phyloP scores from a whole-genome alignment of 2,888 invertebrate genomes.

The Xanthia icteritia region DNA sequence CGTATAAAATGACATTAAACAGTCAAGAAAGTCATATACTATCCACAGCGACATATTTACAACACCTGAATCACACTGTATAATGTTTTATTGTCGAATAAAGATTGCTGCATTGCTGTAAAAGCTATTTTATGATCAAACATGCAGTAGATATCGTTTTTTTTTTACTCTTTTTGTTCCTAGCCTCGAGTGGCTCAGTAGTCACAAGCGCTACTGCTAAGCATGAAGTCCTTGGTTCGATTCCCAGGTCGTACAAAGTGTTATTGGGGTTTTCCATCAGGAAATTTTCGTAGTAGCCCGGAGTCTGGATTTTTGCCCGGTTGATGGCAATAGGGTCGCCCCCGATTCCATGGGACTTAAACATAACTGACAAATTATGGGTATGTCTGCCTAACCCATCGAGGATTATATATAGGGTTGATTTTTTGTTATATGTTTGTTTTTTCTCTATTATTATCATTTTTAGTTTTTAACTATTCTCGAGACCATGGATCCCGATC shows the following conservation, averaged over 20 bases:
- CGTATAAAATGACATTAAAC: slow-evolving; percentile 27
- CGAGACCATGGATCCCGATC: no score
- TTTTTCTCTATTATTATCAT: no score
- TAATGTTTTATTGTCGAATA: slow-evolving; percentile 57
- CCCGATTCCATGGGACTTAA: neutral
- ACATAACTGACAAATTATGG: neutral
- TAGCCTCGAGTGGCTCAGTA: neutral
- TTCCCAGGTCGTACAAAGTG: neutral
- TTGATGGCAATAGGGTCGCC: neutral
- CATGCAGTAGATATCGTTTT: slow-evolving; percentile 14
- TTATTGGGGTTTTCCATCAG: neutral
- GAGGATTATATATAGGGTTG: no score
- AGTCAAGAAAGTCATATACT: slow-evolving; percentile 36
- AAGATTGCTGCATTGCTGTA: slow-evolving; percentile 61
- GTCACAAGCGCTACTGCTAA: neutral
- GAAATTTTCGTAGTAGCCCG: neutral
- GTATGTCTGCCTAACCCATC: no score
- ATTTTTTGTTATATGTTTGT: no score
- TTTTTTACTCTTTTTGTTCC: neutral
- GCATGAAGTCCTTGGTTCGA: neutral
- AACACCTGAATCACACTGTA: slow-evolving; percentile 46
- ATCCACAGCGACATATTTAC: slow-evolving; percentile 52
- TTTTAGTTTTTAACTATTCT: no score
- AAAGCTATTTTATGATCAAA: slow-evolving; percentile 53
- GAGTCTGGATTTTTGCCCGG: neutral